These are phyloP conservation scores for Acanthopleura granulata DNA, from an alignment of 2,888 invertebrate genomes.

Conservation along the genomic window DNA sequence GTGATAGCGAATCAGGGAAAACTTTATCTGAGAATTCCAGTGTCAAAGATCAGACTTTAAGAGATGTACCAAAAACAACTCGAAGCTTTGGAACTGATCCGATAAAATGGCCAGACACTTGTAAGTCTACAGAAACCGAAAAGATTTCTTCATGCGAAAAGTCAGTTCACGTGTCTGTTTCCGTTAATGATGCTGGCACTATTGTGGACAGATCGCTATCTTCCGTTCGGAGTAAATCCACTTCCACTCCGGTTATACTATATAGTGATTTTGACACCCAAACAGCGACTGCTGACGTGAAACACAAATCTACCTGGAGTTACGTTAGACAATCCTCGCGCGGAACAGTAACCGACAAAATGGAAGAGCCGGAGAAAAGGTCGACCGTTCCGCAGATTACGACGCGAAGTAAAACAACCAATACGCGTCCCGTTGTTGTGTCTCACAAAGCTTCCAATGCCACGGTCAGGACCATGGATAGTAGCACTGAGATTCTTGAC, in stretches of 20 bases:
- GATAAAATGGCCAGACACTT: not conserved
- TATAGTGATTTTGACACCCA: not conserved
- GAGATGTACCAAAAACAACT: too few species aligned
- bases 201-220: not conserved
- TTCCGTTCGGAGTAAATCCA: not conserved
- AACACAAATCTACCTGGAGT: not conserved
- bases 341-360: not conserved
- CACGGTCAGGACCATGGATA: not conserved
- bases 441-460: not conserved
- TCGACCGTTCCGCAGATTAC: not conserved
- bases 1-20: too few species aligned
- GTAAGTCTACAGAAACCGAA: conserved; percentile 1
- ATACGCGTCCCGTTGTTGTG: not conserved
- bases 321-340: not conserved
- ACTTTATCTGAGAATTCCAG: too few species aligned
- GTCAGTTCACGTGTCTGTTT: not conserved
- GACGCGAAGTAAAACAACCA: not conserved
- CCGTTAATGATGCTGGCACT: not conserved
- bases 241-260: not conserved
- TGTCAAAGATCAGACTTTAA: too few species aligned
- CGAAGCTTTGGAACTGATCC: not conserved
- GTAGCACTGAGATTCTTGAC: not conserved
- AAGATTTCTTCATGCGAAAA: not conserved
- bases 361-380: not conserved
- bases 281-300: not conserved